These are phyloP conservation scores for Agriotes lineatus DNA, from an alignment of 2,888 invertebrate genomes.

Conservation along the genomic window DNA sequence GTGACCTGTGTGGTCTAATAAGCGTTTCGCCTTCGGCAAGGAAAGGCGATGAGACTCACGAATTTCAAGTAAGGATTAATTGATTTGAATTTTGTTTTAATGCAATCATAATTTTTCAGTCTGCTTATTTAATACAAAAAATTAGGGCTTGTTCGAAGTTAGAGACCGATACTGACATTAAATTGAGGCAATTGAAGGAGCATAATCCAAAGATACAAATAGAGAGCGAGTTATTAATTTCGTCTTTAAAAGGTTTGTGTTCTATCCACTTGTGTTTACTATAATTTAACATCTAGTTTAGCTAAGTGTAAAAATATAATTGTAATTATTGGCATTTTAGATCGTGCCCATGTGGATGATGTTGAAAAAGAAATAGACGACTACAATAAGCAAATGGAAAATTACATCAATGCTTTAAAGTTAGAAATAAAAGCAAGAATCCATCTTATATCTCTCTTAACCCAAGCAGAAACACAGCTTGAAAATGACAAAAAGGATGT, in stretches of 20 bases:
- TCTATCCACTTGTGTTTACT: too few species aligned
- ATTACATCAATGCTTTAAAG: constrained; percentile 84
- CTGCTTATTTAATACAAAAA: constrained; percentile 79
- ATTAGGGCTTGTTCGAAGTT: constrained; percentile 80
- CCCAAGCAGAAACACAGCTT: constrained; percentile 88
- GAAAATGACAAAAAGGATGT: constrained; percentile 93
- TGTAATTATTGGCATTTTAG: too few species aligned
- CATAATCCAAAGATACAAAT: constrained; percentile 73
- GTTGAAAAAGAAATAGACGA: constrained; percentile 89
- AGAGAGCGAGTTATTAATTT: constrained; percentile 82
- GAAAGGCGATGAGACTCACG: constrained; percentile 76
- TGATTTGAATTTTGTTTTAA: background rate
- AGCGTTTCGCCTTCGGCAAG: constrained; percentile 81
- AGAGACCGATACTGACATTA: constrained; percentile 80
- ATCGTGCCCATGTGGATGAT: constrained; percentile 87
- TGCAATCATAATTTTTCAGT: constrained; percentile 66
- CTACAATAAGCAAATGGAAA: constrained; percentile 82
- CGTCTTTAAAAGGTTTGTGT: constrained; percentile 81
- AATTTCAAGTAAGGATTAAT: constrained; percentile 75
- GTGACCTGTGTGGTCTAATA: constrained; percentile 86
- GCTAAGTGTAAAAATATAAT: too few species aligned
- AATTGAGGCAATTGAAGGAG: constrained; percentile 77
- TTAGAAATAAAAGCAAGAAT: constrained; percentile 86
- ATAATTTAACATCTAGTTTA: too few species aligned
- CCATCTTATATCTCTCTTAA: constrained; percentile 81